Evolutionary conservation across 2,888 invertebrate genomes (phyloP).

Genomic region (Stegana nigrithorax): DNA sequence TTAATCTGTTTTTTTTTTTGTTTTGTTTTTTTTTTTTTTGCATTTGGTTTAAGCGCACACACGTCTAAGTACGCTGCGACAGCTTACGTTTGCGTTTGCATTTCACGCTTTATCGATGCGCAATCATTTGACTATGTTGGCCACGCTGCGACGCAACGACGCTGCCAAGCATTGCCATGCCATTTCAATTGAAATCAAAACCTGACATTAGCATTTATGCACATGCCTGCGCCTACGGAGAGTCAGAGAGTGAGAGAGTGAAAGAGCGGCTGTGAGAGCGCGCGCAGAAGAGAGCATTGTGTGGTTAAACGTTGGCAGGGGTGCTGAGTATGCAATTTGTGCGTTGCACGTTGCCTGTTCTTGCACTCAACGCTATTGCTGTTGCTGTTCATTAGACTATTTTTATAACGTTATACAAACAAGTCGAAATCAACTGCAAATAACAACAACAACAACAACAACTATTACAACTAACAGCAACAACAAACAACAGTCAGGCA

Average conservation of each 20-base stretch:
- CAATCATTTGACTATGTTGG: slow-evolving; percentile 12
- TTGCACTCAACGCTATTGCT: neutral
- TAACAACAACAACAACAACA: slow-evolving; percentile 1
- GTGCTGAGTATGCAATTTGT: neutral
- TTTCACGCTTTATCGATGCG: neutral
- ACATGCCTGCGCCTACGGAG: neutral
- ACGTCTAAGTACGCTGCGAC: no score
- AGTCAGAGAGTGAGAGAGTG: neutral
- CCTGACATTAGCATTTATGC: slow-evolving; percentile 14
- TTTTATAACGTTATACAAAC: slow-evolving; percentile 7
- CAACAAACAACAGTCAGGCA: no score
- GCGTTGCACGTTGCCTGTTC: no score
- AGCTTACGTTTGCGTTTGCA: neutral
- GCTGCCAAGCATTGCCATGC: no score
- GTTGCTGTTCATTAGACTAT: slow-evolving; percentile 6
- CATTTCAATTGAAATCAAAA: slow-evolving; percentile 19
- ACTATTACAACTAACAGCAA: slow-evolving; percentile 24
- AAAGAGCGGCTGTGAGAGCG: neutral
- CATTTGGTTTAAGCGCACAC: no score
- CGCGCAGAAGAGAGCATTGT: neutral
- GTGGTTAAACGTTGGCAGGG: neutral
- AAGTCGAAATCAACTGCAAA: neutral
- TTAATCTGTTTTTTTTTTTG: no score
- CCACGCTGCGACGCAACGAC: neutral
- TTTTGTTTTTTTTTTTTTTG: no score